Conservation (phyloP, 2,797 vertebrate species). For the Amazona ochrocephala region DNA sequence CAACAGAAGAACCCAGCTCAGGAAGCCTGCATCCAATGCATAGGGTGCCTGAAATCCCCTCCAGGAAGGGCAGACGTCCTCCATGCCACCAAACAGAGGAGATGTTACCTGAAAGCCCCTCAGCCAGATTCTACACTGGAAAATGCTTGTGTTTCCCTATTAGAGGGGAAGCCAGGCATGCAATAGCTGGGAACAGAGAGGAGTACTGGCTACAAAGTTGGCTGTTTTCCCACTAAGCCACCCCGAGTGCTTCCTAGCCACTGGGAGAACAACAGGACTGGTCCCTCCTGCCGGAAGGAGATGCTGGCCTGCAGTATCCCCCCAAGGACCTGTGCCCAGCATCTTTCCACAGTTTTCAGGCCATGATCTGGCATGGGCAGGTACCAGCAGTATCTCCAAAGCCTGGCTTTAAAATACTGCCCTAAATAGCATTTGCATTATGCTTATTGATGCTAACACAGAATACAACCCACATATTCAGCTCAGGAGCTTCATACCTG, state of each 20-base stretch:
- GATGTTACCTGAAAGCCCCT: neutral
- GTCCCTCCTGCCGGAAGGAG: neutral
- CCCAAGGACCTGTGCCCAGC: neutral
- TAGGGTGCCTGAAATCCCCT: neutral
- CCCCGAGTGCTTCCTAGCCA: neutral
- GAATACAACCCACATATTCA: neutral
- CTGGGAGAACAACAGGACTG: neutral
- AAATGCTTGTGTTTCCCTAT: neutral
- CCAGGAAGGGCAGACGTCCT: constrained; percentile 16
- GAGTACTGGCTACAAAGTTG: neutral
- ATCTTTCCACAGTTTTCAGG: neutral
- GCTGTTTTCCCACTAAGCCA: neutral
- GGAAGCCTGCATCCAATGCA: neutral
- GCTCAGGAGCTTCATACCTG: neutral
- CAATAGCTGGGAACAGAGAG: neutral
- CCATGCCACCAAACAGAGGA: neutral
- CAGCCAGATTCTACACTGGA: neutral
- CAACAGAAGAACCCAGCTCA: constrained; percentile 7
- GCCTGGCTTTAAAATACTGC: neutral
- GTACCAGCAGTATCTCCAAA: neutral
- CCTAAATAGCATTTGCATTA: neutral
- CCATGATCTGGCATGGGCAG: neutral
- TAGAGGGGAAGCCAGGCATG: neutral
- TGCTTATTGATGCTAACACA: neutral
- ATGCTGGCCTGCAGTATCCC: neutral